Conservation (phyloP, 2,113 vertebrate genomes). For the Nycticryphes semicollaris region DNA sequence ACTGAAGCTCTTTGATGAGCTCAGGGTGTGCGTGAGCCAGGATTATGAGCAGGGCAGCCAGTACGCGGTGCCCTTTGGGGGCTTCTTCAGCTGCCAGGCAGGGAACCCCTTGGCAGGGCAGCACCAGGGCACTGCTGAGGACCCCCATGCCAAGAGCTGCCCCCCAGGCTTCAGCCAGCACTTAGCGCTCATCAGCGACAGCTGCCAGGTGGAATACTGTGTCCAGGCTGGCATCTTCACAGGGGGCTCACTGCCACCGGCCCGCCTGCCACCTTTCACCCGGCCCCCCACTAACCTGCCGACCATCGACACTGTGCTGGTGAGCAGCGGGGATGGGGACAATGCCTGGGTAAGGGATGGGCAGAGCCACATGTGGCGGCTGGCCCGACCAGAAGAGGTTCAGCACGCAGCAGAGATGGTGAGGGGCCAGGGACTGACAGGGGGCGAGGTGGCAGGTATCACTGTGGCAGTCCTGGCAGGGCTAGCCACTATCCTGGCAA, state of each 20-base stretch:
- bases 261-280: constrained; percentile 84
- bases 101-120: constrained; percentile 76
- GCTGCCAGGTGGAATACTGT: constrained; percentile 89
- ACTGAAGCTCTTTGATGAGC: constrained; percentile 76
- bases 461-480: neutral
- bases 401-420: neutral
- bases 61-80: constrained; percentile 83
- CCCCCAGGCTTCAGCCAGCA: constrained; percentile 88
- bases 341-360: constrained; percentile 82
- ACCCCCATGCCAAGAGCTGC: constrained; percentile 71
- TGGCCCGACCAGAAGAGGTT: constrained; percentile 72
- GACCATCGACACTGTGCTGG: constrained; percentile 78
- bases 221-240: constrained; percentile 82
- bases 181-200: constrained; percentile 83
- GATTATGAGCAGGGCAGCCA: constrained; percentile 78
- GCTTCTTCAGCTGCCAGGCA: constrained; percentile 89
- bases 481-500: constrained; percentile 11
- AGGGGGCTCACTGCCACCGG: constrained; percentile 70
- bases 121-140: neutral
- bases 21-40: constrained; percentile 81
- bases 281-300: constrained; percentile 69
- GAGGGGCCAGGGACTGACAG: neutral
- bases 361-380: constrained; percentile 78
- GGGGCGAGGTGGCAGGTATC: constrained; percentile 40
- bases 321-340: constrained; percentile 75